These are phyloP conservation scores for Phenacoccus solenopsis DNA, from an alignment of 1,140 invertebrate species.

Conservation along the genomic window DNA sequence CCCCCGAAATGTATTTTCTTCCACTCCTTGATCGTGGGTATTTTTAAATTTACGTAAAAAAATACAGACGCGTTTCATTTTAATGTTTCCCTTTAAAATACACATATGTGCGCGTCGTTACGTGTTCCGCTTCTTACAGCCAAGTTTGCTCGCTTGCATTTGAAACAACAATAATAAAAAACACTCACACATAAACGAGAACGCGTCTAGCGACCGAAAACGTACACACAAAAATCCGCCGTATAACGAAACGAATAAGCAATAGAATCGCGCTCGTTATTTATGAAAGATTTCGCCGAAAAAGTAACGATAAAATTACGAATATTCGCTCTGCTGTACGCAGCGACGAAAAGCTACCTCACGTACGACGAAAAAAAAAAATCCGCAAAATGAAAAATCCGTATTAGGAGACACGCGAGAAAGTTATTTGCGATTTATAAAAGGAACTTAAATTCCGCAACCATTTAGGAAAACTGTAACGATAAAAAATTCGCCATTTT, in stretches of 20 bases:
- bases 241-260: neutral
- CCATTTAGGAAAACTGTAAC: too few relatives aligned
- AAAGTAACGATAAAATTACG: constrained; percentile 14
- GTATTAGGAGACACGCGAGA: neutral
- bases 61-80: neutral
- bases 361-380: neutral
- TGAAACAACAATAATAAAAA: neutral
- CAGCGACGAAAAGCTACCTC: neutral
- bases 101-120: constrained; percentile 8
- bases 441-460: neutral
- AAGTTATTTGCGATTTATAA: constrained; percentile 3
- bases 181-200: constrained; percentile 7
- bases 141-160: neutral
- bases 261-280: neutral
- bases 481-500: too few relatives aligned
- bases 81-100: constrained; percentile 14
- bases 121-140: neutral
- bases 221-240: too few relatives aligned
- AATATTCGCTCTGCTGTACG: neutral
- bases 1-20: too few relatives aligned
- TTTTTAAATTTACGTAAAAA: neutral
- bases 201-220: neutral
- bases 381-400: constrained; percentile 6
- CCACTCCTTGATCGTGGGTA: neutral
- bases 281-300: constrained; percentile 12